Evolutionary conservation across 1,140 invertebrate species (phyloP).

Genomic region (Caenorhabditis latens): DNA sequence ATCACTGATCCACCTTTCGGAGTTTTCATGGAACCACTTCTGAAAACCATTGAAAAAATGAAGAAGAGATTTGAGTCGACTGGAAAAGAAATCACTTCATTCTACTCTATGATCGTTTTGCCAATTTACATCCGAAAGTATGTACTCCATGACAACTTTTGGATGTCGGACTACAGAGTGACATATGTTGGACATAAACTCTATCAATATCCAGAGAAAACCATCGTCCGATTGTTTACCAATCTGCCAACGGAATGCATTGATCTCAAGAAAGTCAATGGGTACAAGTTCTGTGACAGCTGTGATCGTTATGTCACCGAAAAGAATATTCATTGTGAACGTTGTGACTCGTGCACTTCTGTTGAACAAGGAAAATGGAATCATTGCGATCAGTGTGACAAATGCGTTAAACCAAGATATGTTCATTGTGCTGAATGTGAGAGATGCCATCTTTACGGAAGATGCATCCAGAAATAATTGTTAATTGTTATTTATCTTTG

Average conservation of each 20-base stretch:
- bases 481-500: slow-evolving; percentile 6
- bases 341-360: slow-evolving; percentile 53
- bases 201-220: slow-evolving; percentile 56
- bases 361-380: slow-evolving; percentile 56
- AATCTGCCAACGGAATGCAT: slow-evolving; percentile 43
- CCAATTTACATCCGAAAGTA: slow-evolving; percentile 63
- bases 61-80: slow-evolving; percentile 17
- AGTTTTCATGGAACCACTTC: slow-evolving; percentile 63
- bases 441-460: slow-evolving; percentile 57
- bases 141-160: slow-evolving; percentile 53
- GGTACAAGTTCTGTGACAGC: slow-evolving; percentile 59
- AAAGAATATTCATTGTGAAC: slow-evolving; percentile 53
- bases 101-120: slow-evolving; percentile 45
- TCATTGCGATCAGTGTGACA: slow-evolving; percentile 57
- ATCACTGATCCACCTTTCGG: slow-evolving; percentile 64
- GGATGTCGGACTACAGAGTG: slow-evolving; percentile 63
- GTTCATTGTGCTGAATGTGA: slow-evolving; percentile 58
- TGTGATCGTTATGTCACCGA: slow-evolving; percentile 61
- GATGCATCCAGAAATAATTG: slow-evolving; percentile 58
- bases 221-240: slow-evolving; percentile 60
- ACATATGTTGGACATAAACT: slow-evolving; percentile 62
- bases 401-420: slow-evolving; percentile 59
- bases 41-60: slow-evolving; percentile 57
- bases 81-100: slow-evolving; percentile 8
- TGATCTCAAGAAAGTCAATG: slow-evolving; percentile 37